Base-by-base conservation (phyloP, 2,888 invertebrate species). In the Monochamus alternatus region DNA sequence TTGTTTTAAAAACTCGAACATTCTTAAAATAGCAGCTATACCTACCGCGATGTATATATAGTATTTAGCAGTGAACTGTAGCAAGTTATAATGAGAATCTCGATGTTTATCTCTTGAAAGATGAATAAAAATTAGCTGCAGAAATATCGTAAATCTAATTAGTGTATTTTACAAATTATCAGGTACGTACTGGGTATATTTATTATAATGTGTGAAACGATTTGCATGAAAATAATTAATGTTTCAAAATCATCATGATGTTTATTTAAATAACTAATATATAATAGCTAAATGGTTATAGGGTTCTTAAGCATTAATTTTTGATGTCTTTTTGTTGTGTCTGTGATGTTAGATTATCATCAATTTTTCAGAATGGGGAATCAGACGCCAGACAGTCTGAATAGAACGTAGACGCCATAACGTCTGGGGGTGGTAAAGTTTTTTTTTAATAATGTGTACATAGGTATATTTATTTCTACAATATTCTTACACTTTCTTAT, bases 311-410 rank as follows among this genome's bases (percentile, higher is more conserved):
- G 22, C 22, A 22, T 22, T 22, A 22, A 22, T 22, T 22, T 22
- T 22, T 22, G 22, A 22, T 22, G 22, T 22, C 22, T 22, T 22
- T 22, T 38, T 38, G 38, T 38, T 7, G 7, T 38, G 38, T 38
- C 5, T 38, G 4, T 38, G 38, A 38, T 47, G 22, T 7, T 55
- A 51, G 5, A 30, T 52, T 31, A 3, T 31, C 38, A 63, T 22
- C 64, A 64, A 22, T 60, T 31, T 62, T 60, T 69, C 44, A 60
- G 31, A 12, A 10, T 12, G 8, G 44, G 32, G 55, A 32, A 12
- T 10, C n/a, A 68, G 60, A 30, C 51, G 69, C 69, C 69, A 69
- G 69, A 69, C 69, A 47, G 69, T 69, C 60, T 69, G 60, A n/a
- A 44, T 44, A 51, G 44, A 43, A 14, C 3, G 7, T 30, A 69